A percentile compares a stretch with the other conserved stretches of the same genome.
phyloP scores from a whole-genome alignment of 2,797 vertebrate genomes.

The Etheostoma perlongum region DNA sequence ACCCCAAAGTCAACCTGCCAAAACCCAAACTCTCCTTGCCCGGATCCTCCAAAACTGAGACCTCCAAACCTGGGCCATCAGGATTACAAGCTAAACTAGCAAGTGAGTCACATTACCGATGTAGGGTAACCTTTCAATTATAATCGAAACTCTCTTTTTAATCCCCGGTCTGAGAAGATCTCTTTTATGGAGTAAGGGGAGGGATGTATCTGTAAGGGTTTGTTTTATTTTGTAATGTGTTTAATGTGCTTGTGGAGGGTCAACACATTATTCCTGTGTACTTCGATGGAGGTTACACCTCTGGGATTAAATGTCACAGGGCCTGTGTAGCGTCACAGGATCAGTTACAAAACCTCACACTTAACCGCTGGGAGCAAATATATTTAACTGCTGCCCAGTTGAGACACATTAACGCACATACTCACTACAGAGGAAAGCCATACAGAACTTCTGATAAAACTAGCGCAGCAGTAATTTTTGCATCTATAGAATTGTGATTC shows the following conservation, averaged over 20 bases:
- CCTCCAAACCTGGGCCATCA: constrained; percentile 99
- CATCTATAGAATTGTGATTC: background rate
- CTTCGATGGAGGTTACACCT: constrained; percentile 36
- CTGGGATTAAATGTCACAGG: constrained; percentile 61
- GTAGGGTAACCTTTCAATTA: background rate
- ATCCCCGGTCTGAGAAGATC: background rate
- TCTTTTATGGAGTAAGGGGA: background rate
- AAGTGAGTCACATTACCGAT: constrained; percentile 89
- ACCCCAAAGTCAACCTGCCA: constrained; percentile 98
- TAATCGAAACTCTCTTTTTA: background rate
- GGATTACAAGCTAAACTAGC: constrained; percentile 99
- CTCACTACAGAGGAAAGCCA: background rate
- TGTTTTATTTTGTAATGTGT: background rate
- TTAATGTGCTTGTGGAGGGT: background rate
- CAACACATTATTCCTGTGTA: constrained; percentile 19
- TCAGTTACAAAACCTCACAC: constrained; percentile 55
- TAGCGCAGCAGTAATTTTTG: too few species aligned
- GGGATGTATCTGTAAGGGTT: background rate
- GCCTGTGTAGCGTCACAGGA: constrained; percentile 38
- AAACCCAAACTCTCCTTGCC: constrained; percentile 99
- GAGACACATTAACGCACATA: constrained; percentile 9
- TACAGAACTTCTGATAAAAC: background rate
- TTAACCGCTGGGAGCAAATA: constrained; percentile 14
- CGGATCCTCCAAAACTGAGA: constrained; percentile 98
- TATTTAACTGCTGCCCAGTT: constrained; percentile 14